These are phyloP conservation scores for Euplagia quadripunctaria DNA, from an alignment of 2,888 invertebrate genomes.

Conservation along the genomic window DNA sequence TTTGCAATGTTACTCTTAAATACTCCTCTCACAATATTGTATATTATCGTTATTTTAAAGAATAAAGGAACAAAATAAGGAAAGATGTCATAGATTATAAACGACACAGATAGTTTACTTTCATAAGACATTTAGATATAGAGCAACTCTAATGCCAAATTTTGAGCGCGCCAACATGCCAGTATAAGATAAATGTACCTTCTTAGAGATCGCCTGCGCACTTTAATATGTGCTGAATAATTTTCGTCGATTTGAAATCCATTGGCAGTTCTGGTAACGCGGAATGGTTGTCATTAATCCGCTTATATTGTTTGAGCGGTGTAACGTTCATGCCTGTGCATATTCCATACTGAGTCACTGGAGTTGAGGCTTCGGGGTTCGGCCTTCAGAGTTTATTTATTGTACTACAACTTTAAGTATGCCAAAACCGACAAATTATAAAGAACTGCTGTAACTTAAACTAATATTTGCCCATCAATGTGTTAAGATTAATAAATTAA, in stretches of 20 bases:
- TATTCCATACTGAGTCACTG: neutral
- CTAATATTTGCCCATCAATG: conserved; percentile 32
- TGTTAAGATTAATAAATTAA: conserved; percentile 21
- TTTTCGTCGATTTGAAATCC: neutral
- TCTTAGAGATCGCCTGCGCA: too few species aligned
- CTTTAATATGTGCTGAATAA: neutral
- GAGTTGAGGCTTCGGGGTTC: neutral
- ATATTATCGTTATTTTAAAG: neutral
- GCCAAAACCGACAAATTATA: neutral
- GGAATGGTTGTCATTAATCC: neutral
- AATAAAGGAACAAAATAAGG: too few species aligned
- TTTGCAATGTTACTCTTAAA: neutral
- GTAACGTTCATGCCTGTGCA: neutral
- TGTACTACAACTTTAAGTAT: neutral
- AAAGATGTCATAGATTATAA: neutral
- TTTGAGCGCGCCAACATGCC: neutral
- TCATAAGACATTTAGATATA: neutral
- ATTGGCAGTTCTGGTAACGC: neutral
- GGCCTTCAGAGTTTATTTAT: neutral
- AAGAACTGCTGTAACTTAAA: neutral
- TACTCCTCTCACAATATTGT: neutral
- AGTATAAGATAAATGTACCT: neutral
- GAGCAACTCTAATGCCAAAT: neutral
- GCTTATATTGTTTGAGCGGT: neutral
- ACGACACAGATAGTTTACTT: neutral